Percentiles rank a stretch among this genome's conserved stretches.
Conservation (phyloP, 2,113 vertebrate species). For the Steatornis caripensis region DNA sequence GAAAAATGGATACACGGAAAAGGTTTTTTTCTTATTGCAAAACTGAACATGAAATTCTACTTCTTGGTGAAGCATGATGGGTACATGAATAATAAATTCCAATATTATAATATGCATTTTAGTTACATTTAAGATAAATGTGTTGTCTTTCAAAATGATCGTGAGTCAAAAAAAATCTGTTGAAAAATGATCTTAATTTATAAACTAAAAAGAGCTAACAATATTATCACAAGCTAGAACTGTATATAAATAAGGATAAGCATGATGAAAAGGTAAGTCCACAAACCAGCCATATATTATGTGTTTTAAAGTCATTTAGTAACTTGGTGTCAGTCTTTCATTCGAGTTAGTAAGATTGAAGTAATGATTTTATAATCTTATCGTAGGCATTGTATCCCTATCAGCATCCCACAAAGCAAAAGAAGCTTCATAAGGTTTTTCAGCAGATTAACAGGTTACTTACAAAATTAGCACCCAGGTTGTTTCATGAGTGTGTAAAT, state of each 20-base stretch:
- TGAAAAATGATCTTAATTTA: neutral
- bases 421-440: neutral
- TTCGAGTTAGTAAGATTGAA: neutral
- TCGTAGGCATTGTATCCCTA: neutral
- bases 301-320: neutral
- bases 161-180: neutral
- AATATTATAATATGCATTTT: neutral
- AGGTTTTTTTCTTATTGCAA: neutral
- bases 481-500: neutral
- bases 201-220: neutral
- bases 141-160: neutral
- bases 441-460: neutral
- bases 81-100: neutral
- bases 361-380: neutral
- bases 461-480: neutral
- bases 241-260: neutral
- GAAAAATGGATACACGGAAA: neutral
- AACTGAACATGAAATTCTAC: neutral
- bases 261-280: neutral
- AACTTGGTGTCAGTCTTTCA: neutral
- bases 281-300: neutral
- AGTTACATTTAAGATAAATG: neutral
- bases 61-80: neutral
- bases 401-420: neutral
- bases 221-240: neutral